Evolutionary conservation across 2,797 vertebrate species (phyloP).

Genomic region (Petrocephalus schoutedeni): DNA sequence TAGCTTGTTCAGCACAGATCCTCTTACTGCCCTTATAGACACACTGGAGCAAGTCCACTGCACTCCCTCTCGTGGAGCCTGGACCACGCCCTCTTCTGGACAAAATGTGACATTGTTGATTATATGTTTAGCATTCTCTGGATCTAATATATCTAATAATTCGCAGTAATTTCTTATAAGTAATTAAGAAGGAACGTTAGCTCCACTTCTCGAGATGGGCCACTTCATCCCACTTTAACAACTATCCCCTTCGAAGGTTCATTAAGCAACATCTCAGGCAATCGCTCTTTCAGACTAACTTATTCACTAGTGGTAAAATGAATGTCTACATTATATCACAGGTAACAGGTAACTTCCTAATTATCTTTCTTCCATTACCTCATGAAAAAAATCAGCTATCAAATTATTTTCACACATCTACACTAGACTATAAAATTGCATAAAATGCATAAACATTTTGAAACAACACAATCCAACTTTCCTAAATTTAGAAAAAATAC

Average conservation of each 20-base stretch:
- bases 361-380: neutral
- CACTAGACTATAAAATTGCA: neutral
- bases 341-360: neutral
- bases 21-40: conserved; percentile 43
- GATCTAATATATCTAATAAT: neutral
- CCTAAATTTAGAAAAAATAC: neutral
- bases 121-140: neutral
- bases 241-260: neutral
- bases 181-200: neutral
- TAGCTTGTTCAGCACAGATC: conserved; percentile 30
- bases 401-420: neutral
- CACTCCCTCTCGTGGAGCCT: neutral
- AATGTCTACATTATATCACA: neutral
- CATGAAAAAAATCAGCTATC: neutral
- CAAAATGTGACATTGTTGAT: neutral
- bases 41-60: conserved; percentile 26
- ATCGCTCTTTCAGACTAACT: neutral
- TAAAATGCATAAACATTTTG: neutral
- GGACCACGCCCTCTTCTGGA: conserved; percentile 10
- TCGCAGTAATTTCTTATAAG: neutral
- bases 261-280: neutral
- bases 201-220: neutral
- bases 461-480: neutral
- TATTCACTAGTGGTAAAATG: neutral
- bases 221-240: neutral